phyloP scores from a whole-genome alignment of 2,888 invertebrate genomes.

The Pandemis heparana region DNA sequence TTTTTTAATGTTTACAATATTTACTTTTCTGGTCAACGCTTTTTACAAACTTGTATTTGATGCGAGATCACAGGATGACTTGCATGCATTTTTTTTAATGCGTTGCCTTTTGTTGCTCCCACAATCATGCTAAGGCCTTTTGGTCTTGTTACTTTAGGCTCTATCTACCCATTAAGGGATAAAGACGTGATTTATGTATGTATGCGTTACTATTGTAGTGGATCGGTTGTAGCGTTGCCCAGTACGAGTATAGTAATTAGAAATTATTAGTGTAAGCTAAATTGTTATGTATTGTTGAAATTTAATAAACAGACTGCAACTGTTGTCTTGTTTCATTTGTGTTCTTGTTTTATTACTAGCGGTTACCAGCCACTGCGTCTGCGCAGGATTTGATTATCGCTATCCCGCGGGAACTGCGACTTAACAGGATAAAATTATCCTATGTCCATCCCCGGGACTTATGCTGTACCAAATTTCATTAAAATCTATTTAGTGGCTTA shows the following conservation, averaged over 20 bases:
- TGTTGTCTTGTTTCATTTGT: slow-evolving; percentile 1
- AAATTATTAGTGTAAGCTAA: slow-evolving; percentile 21
- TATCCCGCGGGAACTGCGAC: too few relatives aligned
- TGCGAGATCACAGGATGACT: neutral
- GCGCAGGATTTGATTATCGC: too few relatives aligned
- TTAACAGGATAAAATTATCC: too few relatives aligned
- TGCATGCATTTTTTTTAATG: neutral
- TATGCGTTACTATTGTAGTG: too few relatives aligned
- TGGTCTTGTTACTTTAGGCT: too few relatives aligned
- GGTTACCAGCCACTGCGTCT: too few relatives aligned
- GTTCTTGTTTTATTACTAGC: too few relatives aligned
- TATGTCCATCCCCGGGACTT: too few relatives aligned
- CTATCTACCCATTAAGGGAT: too few relatives aligned
- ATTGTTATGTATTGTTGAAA: slow-evolving; percentile 32
- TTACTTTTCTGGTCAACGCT: neutral
- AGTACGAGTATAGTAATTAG: neutral
- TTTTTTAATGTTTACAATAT: slow-evolving; percentile 7
- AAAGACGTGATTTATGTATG: too few relatives aligned
- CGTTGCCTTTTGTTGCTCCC: neutral
- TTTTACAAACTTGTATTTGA: neutral
- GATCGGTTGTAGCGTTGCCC: slow-evolving; percentile 1
- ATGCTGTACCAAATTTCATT: too few relatives aligned
- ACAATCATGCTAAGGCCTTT: neutral
- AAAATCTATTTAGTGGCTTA: too few relatives aligned
- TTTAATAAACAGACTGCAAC: slow-evolving; percentile 35